Evolutionary conservation across 1,140 invertebrate genomes (phyloP).

Genomic region (Conus betulinus): DNA sequence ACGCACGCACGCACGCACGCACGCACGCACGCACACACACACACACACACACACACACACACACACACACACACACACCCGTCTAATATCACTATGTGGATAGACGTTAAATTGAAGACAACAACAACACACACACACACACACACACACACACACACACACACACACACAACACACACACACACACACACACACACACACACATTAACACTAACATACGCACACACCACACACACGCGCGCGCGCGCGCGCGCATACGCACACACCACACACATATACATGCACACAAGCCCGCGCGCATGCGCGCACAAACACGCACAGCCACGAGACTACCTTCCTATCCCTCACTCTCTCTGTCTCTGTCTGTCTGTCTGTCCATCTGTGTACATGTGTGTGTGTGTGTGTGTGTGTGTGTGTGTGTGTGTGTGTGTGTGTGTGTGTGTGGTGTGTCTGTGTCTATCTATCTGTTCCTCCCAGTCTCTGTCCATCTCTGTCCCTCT

Average conservation of each 20-base stretch:
- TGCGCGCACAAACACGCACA: too few relatives aligned
- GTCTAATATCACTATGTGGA: too few relatives aligned
- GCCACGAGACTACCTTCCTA: too few relatives aligned
- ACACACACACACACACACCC: constrained; percentile 6
- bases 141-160: constrained; percentile 8
- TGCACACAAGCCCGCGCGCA: not conserved
- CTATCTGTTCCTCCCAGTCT: too few relatives aligned
- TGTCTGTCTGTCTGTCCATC: too few relatives aligned
- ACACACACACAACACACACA: not conserved
- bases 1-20: not conserved
- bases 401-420: too few relatives aligned
- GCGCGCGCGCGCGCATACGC: not conserved
- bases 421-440: too few relatives aligned
- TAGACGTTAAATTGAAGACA: too few relatives aligned
- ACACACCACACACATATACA: not conserved
- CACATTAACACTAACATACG: not conserved
- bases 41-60: not conserved
- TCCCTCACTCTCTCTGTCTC: too few relatives aligned
- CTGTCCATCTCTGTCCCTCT: too few relatives aligned
- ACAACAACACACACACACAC: not conserved
- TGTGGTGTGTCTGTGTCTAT: too few relatives aligned
- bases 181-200: constrained; percentile 5
- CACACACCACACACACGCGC: constrained; percentile 23
- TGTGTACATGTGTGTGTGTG: too few relatives aligned
- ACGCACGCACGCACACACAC: not conserved